These are phyloP conservation scores for Melanerpes formicivorus DNA, from an alignment of 2,113 vertebrate species.

Conservation along the genomic window DNA sequence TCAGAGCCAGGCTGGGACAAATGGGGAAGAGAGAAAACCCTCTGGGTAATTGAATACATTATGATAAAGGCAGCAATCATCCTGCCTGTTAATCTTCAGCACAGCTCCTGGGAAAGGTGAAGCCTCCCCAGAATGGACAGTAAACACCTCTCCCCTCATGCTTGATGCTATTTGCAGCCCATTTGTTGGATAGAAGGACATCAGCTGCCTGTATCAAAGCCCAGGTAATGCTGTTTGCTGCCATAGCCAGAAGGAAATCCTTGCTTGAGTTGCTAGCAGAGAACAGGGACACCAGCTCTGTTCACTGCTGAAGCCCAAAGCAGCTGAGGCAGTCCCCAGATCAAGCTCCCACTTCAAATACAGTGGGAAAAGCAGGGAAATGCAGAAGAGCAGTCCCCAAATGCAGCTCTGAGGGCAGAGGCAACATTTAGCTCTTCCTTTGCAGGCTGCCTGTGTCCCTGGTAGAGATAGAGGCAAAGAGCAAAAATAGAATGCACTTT, in stretches of 20 bases:
- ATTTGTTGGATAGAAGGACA: conserved; percentile 4
- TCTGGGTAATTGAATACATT: conserved; percentile 6
- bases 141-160: background rate
- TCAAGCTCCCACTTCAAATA: background rate
- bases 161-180: conserved; percentile 12
- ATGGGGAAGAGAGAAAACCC: background rate
- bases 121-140: background rate
- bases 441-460: background rate
- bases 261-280: background rate
- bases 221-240: conserved; percentile 25
- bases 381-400: no score
- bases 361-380: no score
- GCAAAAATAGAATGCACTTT: background rate
- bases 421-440: background rate
- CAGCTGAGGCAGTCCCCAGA: background rate
- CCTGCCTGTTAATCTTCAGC: conserved; percentile 5
- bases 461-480: background rate
- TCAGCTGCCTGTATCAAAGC: background rate
- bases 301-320: background rate
- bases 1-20: background rate
- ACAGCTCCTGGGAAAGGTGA: conserved; percentile 26
- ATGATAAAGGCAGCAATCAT: background rate
- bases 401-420: background rate
- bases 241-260: background rate
- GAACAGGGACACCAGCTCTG: background rate